Evolutionary conservation across 2,888 invertebrate species (phyloP).

Genomic region (Arctia plantaginis): DNA sequence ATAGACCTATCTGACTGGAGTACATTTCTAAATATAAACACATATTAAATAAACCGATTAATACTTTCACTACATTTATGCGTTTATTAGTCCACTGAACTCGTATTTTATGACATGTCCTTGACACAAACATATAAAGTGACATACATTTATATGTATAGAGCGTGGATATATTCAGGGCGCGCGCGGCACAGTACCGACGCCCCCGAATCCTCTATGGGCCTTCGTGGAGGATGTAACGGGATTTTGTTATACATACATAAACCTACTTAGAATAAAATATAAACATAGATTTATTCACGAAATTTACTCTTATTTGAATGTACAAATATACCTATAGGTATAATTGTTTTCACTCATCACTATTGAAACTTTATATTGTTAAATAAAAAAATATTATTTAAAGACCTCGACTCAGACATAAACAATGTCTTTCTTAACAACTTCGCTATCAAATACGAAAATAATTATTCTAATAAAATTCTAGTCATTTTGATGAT

Average conservation of each 20-base stretch:
- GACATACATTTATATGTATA: conserved; percentile 7
- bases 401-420: background rate
- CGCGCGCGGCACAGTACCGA: conserved; percentile 56
- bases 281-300: background rate
- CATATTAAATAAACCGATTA: background rate
- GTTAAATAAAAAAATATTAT: background rate
- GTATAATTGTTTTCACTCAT: too few species aligned
- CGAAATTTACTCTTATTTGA: background rate
- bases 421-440: background rate
- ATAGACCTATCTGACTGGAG: background rate
- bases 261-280: background rate
- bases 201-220: conserved; percentile 45
- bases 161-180: conserved; percentile 54
- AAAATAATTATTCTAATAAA: too few species aligned
- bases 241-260: conserved; percentile 31
- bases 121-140: conserved; percentile 43
- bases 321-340: too few species aligned
- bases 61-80: conserved; percentile 41
- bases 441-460: too few species aligned
- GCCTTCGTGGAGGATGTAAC: conserved; percentile 36
- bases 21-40: background rate
- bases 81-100: conserved; percentile 22
- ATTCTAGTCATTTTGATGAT: too few species aligned
- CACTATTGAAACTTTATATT: background rate
- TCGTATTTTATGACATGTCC: conserved; percentile 42